Conservation (phyloP, 30 jellyfish, hydroid and myxozoan species). For the Aurelia aurita region DNA sequence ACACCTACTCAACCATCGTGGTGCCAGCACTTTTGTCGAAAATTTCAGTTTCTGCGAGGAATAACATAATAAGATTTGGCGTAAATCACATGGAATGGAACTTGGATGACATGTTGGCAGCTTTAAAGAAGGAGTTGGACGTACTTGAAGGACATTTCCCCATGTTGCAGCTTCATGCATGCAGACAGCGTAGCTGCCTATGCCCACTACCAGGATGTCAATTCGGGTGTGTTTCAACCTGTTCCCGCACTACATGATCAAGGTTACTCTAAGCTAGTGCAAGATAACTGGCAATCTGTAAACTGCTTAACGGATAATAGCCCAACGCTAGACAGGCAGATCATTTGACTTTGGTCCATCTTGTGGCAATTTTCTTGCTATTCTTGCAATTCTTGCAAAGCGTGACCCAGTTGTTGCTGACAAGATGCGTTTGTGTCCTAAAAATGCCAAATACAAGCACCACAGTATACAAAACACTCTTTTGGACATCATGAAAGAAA, state of each 20-base stretch:
- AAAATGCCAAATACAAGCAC: slow-evolving; percentile 57
- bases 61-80: slow-evolving; percentile 40
- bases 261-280: slow-evolving; percentile 10
- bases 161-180: slow-evolving; percentile 8
- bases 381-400: slow-evolving; percentile 35
- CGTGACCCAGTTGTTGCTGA: slow-evolving; percentile 34
- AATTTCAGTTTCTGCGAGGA: slow-evolving; percentile 17
- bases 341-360: slow-evolving; percentile 50
- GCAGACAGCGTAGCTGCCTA: slow-evolving; percentile 48
- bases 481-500: slow-evolving; percentile 25
- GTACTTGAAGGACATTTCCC: slow-evolving; percentile 42
- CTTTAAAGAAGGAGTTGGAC: too few relatives aligned
- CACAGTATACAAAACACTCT: slow-evolving; percentile 33
- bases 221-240: slow-evolving; percentile 39
- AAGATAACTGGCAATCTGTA: slow-evolving; percentile 53
- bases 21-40: slow-evolving; percentile 27
- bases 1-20: slow-evolving; percentile 32
- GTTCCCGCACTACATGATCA: slow-evolving; percentile 17
- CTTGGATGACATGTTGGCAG: too few relatives aligned
- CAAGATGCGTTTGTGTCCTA: slow-evolving; percentile 19
- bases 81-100: slow-evolving; percentile 43
- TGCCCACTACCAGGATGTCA: slow-evolving; percentile 31
- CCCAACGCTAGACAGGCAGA: slow-evolving; percentile 66
- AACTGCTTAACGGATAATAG: slow-evolving; percentile 47
- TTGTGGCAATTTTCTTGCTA: slow-evolving; percentile 64